Percentiles rank a stretch among this genome's conserved stretches.
Conservation (phyloP, 2,888 invertebrate species). For the Choristoneura rosaceana region DNA sequence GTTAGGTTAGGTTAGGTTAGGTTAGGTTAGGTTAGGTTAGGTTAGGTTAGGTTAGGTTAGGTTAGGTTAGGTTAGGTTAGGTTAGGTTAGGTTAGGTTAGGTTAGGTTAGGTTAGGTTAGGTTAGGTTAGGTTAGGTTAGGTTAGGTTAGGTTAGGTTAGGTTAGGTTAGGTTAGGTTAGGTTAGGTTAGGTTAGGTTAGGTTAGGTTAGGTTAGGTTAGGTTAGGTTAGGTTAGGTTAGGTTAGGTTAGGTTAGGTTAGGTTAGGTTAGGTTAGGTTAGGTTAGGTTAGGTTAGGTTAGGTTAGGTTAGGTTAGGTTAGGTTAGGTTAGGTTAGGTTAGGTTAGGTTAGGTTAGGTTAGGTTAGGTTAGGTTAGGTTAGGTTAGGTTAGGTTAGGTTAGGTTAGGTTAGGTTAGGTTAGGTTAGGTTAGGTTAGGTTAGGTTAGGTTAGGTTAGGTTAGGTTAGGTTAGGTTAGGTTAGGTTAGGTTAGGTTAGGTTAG, state of each 20-base stretch:
- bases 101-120: constrained; percentile 37
- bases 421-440: constrained; percentile 46
- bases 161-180: constrained; percentile 31
- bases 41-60: too few relatives aligned
- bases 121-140: constrained; percentile 37
- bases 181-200: constrained; percentile 31
- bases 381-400: constrained; percentile 45
- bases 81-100: constrained; percentile 37
- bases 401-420: constrained; percentile 46
- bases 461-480: constrained; percentile 42
- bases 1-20: constrained; percentile 26
- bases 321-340: constrained; percentile 46
- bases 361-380: constrained; percentile 46
- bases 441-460: constrained; percentile 43
- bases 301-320: constrained; percentile 46
- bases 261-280: constrained; percentile 42
- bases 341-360: constrained; percentile 46
- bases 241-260: constrained; percentile 38
- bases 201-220: constrained; percentile 27
- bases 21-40: constrained; percentile 34
- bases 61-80: constrained; percentile 36
- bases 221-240: too few relatives aligned
- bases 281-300: constrained; percentile 46
- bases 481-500: constrained; percentile 41
- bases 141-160: constrained; percentile 33